Percentiles rank a stretch among this genome's conserved stretches.
Evolutionary conservation across 2,888 invertebrate genomes (phyloP).

Genomic region (Protonemura montana): DNA sequence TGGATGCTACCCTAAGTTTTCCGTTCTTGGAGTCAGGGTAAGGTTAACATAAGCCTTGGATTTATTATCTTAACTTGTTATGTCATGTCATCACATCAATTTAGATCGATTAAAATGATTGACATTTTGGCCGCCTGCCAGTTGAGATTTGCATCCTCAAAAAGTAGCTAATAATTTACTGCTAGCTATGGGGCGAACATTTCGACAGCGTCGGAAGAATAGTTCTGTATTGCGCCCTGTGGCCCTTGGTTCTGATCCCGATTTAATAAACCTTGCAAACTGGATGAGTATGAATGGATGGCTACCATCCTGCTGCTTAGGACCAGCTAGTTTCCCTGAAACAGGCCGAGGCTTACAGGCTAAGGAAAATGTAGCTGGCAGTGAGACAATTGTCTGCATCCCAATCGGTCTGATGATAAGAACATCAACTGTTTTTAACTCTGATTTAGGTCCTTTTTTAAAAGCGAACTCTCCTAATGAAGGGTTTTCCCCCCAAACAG

Average conservation of each 20-base stretch:
- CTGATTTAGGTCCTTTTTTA: slow-evolving; percentile 52
- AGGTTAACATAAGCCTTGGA: slow-evolving; percentile 18
- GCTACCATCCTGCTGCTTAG: slow-evolving; percentile 65
- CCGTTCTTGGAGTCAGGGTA: slow-evolving; percentile 29
- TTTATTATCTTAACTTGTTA: neutral
- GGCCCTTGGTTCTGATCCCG: slow-evolving; percentile 20
- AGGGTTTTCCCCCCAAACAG: slow-evolving; percentile 69
- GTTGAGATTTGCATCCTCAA: neutral
- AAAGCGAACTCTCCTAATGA: slow-evolving; percentile 49
- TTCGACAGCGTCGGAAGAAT: slow-evolving; percentile 35
- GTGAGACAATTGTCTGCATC: slow-evolving; percentile 66
- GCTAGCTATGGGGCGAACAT: slow-evolving; percentile 25
- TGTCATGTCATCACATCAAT: slow-evolving; percentile 7
- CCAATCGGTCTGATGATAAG: slow-evolving; percentile 63
- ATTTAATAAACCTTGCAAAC: slow-evolving; percentile 60
- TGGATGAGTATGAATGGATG: slow-evolving; percentile 67
- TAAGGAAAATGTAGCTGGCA: slow-evolving; percentile 63
- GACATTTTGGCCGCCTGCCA: neutral
- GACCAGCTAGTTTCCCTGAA: slow-evolving; percentile 66
- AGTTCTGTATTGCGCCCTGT: neutral
- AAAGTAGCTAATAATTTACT: neutral
- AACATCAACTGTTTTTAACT: slow-evolving; percentile 55
- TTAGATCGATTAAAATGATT: neutral
- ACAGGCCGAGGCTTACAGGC: slow-evolving; percentile 81
- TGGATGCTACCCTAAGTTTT: neutral